A percentile compares a stretch with the other conserved stretches of the same genome.
Evolutionary conservation across 2,888 invertebrate genomes (phyloP).

Genomic region (Folsomia manolachei): DNA sequence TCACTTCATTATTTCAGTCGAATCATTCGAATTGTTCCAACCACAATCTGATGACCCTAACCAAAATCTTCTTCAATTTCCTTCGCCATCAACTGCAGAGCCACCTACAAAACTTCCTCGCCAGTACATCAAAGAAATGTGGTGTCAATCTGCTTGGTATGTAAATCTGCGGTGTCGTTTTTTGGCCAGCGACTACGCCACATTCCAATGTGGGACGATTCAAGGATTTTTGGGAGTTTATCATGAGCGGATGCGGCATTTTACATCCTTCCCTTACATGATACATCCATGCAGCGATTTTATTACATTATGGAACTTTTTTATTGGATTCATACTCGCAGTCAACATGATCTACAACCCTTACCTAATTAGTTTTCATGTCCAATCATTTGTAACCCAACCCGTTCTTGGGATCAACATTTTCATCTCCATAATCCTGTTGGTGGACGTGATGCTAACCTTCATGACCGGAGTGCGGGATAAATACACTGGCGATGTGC

Average conservation of each 20-base stretch:
- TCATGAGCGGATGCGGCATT: constrained; percentile 28
- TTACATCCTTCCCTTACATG: constrained; percentile 24
- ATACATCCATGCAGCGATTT: constrained; percentile 36
- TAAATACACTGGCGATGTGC: constrained; percentile 3
- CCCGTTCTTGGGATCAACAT: background rate
- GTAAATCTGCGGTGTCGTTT: constrained; percentile 29
- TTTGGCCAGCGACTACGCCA: constrained; percentile 17
- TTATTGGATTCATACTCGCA: constrained; percentile 16
- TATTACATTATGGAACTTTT: constrained; percentile 23
- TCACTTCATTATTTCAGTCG: too few species aligned
- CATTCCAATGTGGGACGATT: constrained; percentile 24
- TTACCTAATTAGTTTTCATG: constrained; percentile 23
- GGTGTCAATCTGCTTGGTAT: constrained; percentile 25
- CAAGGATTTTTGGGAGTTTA: constrained; percentile 19
- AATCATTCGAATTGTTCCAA: background rate
- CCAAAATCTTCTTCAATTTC: background rate
- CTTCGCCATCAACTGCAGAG: background rate
- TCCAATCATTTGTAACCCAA: background rate
- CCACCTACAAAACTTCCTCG: background rate
- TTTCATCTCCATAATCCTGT: constrained; percentile 4
- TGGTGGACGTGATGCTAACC: constrained; percentile 21
- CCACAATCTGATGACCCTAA: background rate
- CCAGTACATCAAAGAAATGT: constrained; percentile 1
- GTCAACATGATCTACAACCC: constrained; percentile 27
- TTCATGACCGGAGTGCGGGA: constrained; percentile 27